These are phyloP conservation scores for Chrysemys picta DNA, from an alignment of 2,113 vertebrate species.

Conservation along the genomic window DNA sequence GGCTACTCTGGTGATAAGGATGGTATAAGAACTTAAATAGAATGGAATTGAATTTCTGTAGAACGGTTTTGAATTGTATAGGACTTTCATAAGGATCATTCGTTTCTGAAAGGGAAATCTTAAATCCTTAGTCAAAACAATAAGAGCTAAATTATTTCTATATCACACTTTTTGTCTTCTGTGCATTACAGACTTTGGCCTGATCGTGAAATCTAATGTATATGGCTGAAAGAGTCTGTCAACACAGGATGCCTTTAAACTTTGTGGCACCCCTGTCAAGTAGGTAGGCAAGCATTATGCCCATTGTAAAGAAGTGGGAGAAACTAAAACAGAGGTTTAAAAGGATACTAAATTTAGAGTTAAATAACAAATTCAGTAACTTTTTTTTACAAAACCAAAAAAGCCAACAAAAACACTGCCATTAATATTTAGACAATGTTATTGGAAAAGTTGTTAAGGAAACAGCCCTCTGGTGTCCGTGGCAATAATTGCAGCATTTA, in stretches of 20 bases:
- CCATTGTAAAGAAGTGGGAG: background rate
- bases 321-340: background rate
- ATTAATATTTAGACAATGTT: background rate
- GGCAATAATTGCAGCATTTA: background rate
- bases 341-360: background rate
- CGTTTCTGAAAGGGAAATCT: background rate
- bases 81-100: background rate
- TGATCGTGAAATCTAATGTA: accelerated
- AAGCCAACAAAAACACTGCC: accelerated
- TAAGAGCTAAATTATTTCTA: background rate
- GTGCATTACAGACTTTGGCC: background rate
- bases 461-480: background rate
- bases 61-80: background rate
- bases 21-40: background rate
- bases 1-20: background rate
- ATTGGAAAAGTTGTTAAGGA: background rate
- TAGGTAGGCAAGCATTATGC: background rate
- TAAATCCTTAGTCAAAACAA: background rate
- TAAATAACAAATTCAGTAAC: background rate
- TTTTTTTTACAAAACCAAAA: background rate
- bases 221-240: background rate
- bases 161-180: accelerated
- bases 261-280: background rate
- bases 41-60: accelerated
- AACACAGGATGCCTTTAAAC: background rate